Conservation (phyloP, 2,888 invertebrate species). For the Hypsopygia costalis region DNA sequence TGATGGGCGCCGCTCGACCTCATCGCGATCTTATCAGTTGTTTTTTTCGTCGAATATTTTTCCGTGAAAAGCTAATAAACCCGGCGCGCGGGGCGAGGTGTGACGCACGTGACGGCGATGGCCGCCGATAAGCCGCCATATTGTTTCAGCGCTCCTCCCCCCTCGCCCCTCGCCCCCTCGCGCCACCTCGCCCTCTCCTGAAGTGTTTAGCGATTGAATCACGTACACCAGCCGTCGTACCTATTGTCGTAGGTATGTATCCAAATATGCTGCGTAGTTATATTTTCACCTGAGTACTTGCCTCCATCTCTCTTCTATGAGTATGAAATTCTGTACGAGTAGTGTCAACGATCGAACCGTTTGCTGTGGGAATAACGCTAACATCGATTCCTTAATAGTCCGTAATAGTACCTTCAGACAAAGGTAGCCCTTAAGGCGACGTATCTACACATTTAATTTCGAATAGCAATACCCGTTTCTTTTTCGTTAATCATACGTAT, state of each 20-base stretch:
- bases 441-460: too few species aligned
- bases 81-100: slow-evolving; percentile 31
- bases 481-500: too few species aligned
- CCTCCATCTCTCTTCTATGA: too few species aligned
- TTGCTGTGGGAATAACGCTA: too few species aligned
- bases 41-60: slow-evolving; percentile 68
- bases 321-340: too few species aligned
- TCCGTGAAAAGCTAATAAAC: slow-evolving; percentile 69
- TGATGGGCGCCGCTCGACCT: slow-evolving; percentile 67
- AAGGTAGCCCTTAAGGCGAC: too few species aligned
- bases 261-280: background rate
- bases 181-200: slow-evolving; percentile 21
- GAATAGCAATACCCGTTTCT: too few species aligned
- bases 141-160: slow-evolving; percentile 49
- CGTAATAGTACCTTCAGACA: too few species aligned
- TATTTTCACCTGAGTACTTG: too few species aligned
- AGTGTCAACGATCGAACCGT: too few species aligned
- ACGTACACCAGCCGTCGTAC: slow-evolving; percentile 17
- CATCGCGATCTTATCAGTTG: slow-evolving; percentile 71
- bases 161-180: slow-evolving; percentile 11
- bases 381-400: too few species aligned
- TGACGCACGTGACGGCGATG: background rate
- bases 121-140: slow-evolving; percentile 62
- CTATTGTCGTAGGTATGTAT: slow-evolving; percentile 3
- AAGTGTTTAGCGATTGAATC: slow-evolving; percentile 25